These are phyloP conservation scores for Oenanthe oenanthe DNA, from an alignment of 2,113 vertebrate species.

Conservation along the genomic window DNA sequence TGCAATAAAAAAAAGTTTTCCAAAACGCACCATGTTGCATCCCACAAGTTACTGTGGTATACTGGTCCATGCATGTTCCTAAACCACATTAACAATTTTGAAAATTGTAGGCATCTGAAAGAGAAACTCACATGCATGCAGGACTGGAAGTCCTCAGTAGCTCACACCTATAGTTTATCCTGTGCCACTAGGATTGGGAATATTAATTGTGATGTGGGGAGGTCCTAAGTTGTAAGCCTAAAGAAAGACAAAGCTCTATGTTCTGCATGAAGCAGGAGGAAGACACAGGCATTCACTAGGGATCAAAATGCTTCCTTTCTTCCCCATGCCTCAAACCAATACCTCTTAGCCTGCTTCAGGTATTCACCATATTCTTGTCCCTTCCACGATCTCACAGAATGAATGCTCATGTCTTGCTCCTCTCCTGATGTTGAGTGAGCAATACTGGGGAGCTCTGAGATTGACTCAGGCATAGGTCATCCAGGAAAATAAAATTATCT, in stretches of 20 bases:
- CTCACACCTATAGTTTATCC: background rate
- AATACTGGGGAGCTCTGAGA: background rate
- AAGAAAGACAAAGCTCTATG: background rate
- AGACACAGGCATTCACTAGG: background rate
- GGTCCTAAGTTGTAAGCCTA: background rate
- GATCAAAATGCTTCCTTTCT: background rate
- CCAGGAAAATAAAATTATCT: background rate
- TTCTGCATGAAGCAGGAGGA: background rate
- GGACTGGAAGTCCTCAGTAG: background rate
- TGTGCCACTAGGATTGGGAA: background rate
- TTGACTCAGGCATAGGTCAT: background rate
- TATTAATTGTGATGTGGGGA: background rate
- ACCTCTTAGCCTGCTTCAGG: background rate
- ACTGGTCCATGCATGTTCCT: background rate
- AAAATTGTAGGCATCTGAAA: background rate
- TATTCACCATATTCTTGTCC: background rate
- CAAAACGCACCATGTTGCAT: background rate
- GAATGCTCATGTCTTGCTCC: background rate
- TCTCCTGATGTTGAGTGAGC: background rate
- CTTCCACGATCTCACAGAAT: background rate
- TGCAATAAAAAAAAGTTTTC: background rate
- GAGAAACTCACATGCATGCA: rapidly evolving
- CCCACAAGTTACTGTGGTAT: background rate
- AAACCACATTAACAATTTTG: background rate
- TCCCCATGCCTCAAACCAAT: background rate